These are phyloP conservation scores for Thereva nobilitata DNA, from an alignment of 2,888 invertebrate genomes.

Conservation along the genomic window DNA sequence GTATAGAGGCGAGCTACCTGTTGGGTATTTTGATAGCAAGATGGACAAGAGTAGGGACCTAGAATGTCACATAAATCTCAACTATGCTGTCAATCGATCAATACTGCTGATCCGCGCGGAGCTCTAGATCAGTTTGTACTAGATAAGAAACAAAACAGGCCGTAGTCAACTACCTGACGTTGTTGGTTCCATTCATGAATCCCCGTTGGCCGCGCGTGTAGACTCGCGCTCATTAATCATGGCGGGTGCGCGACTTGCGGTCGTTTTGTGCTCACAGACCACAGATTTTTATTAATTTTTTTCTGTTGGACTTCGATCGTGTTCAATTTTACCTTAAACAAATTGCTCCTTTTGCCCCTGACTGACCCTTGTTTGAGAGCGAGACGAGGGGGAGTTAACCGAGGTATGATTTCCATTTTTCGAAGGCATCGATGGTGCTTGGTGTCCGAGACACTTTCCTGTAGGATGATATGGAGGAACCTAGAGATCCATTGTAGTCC, in stretches of 20 bases:
- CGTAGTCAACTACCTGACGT: slow-evolving; percentile 1
- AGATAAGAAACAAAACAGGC: slow-evolving; percentile 8
- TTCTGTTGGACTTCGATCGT: background rate
- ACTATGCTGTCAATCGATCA: slow-evolving; percentile 17
- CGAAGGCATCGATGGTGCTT: no score
- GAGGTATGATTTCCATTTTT: slow-evolving; percentile 11
- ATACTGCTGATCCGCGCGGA: slow-evolving; percentile 5
- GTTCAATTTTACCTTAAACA: slow-evolving; percentile 21
- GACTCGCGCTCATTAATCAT: slow-evolving; percentile 29
- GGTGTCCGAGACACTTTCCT: no score
- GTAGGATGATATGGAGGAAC: no score
- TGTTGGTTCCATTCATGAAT: slow-evolving; percentile 2
- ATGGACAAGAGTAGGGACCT: slow-evolving; percentile 10
- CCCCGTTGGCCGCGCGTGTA: background rate
- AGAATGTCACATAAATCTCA: slow-evolving; percentile 25
- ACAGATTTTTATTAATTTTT: slow-evolving; percentile 33
- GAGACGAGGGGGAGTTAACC: slow-evolving; percentile 17
- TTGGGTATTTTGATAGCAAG: background rate
- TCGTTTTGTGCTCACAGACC: slow-evolving; percentile 23
- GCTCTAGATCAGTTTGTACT: slow-evolving; percentile 14
- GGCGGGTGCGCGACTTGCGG: slow-evolving; percentile 25
- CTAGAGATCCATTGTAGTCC: no score
- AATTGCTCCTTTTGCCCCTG: slow-evolving; percentile 28
- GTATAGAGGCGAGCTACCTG: slow-evolving; percentile 17
- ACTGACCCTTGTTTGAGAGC: slow-evolving; percentile 31